Evolutionary conservation across 2,888 invertebrate genomes (phyloP), one percentile per base, ranked within the genome.

Genomic region (Papilio elwesi): DNA sequence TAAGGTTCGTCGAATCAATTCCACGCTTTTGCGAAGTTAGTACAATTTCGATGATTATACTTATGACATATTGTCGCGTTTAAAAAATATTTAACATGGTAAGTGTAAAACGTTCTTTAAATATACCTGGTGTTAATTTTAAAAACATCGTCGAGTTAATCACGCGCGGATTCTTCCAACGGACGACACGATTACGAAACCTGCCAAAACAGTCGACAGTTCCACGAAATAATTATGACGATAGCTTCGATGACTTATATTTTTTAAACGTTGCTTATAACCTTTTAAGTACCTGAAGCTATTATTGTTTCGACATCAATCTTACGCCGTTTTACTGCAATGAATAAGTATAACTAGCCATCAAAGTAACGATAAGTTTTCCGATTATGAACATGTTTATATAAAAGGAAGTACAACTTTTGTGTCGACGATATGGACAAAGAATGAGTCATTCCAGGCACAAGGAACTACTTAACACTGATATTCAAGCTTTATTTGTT

Each of bases 381-480:
- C 38, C 59, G 11, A 43, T 62, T 62, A 62, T 62, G 43, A 62
- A 43, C 59, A 43, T 59, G 38, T 62, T 62, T 43, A 43, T 43
- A 43, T 62, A 62, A 62, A 43, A 62, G 59, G 59, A 43, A 62
- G 59, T 62, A 62, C 59, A 43, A 43, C 43, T 62, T 62, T 15
- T n/a, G 15, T n/a, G 15, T n/a, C 43, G 43, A 43, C 59, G 10
- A 10, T 62, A 43, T 62, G 43, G 59, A 43, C 59, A n/a, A 36
- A 57, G 57, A 57, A n/a, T 43, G 12, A 43, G 59, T 62, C 59
- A 62, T 62, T 62, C 59, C 43, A 62, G 59, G 59, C 43, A 62
- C 59, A 62, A 62, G 59, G 59, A 62, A 62, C 59, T 62, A 59
- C n/a, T 55, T 55, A 38, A 38, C 9, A 38, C 36, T 53, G 53